Evolutionary conservation across 2,113 vertebrate species (phyloP).

Genomic region (Brienomyrus brachyistius): DNA sequence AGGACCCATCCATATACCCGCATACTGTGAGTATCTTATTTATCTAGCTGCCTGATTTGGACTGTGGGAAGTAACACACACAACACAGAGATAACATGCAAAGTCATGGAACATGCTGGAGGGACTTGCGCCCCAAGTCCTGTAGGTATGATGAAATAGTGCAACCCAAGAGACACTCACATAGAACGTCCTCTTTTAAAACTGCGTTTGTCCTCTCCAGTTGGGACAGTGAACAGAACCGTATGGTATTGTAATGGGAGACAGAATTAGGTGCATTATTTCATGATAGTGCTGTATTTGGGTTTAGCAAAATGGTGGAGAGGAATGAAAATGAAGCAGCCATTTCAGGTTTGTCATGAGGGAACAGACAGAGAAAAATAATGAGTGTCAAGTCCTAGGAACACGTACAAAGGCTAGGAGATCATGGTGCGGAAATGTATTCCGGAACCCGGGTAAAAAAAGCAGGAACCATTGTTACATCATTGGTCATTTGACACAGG

Average conservation of each 20-base stretch:
- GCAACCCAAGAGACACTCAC: not conserved
- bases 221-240: not conserved
- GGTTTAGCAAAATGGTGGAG: not conserved
- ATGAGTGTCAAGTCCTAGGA: not conserved
- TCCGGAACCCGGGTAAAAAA: not conserved
- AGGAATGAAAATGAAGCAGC: not conserved
- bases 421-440: not conserved
- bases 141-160: not conserved
- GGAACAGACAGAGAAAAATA: not conserved
- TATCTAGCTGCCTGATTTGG: not conserved
- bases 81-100: not conserved
- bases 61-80: not conserved
- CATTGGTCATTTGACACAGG: not conserved
- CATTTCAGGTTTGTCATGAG: not conserved
- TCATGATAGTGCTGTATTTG: not conserved
- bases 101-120: not conserved
- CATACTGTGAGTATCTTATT: not conserved
- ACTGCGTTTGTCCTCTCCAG: not conserved
- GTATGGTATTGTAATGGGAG: not conserved
- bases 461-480: not conserved
- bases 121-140: not conserved
- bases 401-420: not conserved
- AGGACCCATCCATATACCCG: not conserved
- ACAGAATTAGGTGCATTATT: not conserved
- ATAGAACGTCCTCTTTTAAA: not conserved